Evolutionary conservation across 2,888 invertebrate species (phyloP).

Genomic region (Rotaria socialis): DNA sequence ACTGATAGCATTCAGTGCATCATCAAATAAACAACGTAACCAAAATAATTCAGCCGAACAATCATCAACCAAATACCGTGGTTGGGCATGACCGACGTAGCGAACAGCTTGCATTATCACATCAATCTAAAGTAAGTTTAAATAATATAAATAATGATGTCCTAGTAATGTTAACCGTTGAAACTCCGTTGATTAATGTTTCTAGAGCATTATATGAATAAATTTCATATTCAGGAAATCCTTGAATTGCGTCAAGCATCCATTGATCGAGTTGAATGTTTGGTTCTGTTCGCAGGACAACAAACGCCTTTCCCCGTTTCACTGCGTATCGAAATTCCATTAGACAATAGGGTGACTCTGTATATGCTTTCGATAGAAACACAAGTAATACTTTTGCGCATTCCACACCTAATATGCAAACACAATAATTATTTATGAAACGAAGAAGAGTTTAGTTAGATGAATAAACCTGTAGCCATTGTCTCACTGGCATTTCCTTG

Average conservation of each 20-base stretch:
- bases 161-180: neutral
- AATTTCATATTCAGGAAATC: constrained; percentile 17
- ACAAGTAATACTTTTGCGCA: constrained; percentile 41
- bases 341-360: constrained; percentile 43
- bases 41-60: constrained; percentile 16
- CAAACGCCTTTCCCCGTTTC: constrained; percentile 41
- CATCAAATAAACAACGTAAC: neutral
- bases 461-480: constrained; percentile 41
- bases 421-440: neutral
- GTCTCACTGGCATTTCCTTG: constrained; percentile 43
- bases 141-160: too few relatives aligned
- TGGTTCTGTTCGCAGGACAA: constrained; percentile 41
- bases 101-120: constrained; percentile 19
- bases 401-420: constrained; percentile 14
- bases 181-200: neutral
- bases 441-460: neutral
- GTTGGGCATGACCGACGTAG: neutral
- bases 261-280: constrained; percentile 35
- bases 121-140: neutral
- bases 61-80: neutral
- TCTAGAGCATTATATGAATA: neutral
- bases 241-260: constrained; percentile 34
- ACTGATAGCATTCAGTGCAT: neutral
- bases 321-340: constrained; percentile 34
- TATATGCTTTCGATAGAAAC: constrained; percentile 44